Base-by-base conservation (phyloP, 2,797 vertebrate genomes). In the Glossophaga mutica region DNA sequence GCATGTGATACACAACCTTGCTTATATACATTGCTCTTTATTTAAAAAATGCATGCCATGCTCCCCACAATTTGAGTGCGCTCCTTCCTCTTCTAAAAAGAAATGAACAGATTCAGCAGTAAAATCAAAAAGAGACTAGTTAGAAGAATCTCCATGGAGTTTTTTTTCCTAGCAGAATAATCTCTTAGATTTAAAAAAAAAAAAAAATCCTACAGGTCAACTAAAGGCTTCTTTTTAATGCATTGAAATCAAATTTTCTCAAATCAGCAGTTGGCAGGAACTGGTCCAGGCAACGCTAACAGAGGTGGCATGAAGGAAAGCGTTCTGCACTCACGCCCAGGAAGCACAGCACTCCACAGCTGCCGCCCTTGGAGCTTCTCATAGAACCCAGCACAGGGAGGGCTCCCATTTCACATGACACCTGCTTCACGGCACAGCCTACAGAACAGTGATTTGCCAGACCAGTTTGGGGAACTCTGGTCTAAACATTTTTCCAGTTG, bases 91-190 rank as follows among this genome's bases (percentile, higher is more conserved):
- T 2, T 14, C 29, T 65, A n/a, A n/a, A n/a, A n/a, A 65, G 26
- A 65, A 65, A 59, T 0, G 14, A 62, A 62, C 44, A 94, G 37
- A 76, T 67, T 85, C 68, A 68, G n/a, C 83, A 50, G 46, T 68
- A 57, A 19, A 87, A 87, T 91, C 26, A 78, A 78, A 95, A 88
- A 67, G 19, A 85, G 39, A 44, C 7, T 34, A 52, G n/a, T 65
- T 44, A 82, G 90, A 85, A 92, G 77, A 50, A 29, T 95, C 94
- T 97, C 92, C 71, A 48, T 76, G 87, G 90, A 70, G 55, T 55
- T 95, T 11, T 78, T 91, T 82, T 57, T 83, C 65, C 22, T 46
- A 22, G 44, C 44, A 81, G 71, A 97, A 97, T 62, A 73, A 96
- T 95, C 82, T 94, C 85, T 92, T 57, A 34, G 74, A 44, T n/a